phyloP scores from a whole-genome alignment of 2,113 vertebrate species.

The Stigmatopora nigra region DNA sequence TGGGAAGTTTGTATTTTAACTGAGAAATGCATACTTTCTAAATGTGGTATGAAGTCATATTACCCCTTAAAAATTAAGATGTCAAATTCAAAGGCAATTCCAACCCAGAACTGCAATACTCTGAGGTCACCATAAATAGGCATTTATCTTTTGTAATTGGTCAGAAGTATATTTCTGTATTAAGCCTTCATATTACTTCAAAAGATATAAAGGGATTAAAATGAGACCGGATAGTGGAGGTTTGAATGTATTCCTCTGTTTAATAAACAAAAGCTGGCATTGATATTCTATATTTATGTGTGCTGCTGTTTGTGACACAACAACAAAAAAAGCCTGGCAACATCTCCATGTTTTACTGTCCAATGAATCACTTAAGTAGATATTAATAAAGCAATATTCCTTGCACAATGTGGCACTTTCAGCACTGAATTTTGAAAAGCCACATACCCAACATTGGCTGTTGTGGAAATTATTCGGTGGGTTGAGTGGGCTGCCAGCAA shows the following conservation, averaged over 20 bases:
- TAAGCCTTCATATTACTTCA: background rate
- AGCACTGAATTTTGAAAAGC: slow-evolving; percentile 24
- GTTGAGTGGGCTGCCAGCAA: slow-evolving; percentile 16
- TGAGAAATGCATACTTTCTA: no score
- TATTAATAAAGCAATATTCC: background rate
- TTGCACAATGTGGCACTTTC: slow-evolving; percentile 18
- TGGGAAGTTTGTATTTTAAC: no score
- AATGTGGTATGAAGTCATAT: no score
- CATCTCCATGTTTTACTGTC: slow-evolving; percentile 3
- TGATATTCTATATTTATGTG: background rate
- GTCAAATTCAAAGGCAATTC: no score
- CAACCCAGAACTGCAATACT: no score
- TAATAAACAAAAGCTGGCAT: background rate
- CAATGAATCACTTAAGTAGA: slow-evolving; percentile 19
- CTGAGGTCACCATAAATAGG: no score
- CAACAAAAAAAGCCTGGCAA: background rate
- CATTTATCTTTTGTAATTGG: background rate
- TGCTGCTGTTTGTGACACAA: background rate
- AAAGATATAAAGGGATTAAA: slow-evolving; percentile 1
- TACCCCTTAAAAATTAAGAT: no score
- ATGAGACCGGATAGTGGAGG: slow-evolving; percentile 1
- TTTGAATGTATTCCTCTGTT: background rate
- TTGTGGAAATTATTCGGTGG: slow-evolving; percentile 24
- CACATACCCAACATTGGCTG: slow-evolving; percentile 11
- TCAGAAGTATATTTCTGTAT: background rate